A percentile compares a stretch with the other conserved stretches of the same genome.
Conservation (phyloP, 1,140 invertebrate species). For the Bombus breviceps region DNA sequence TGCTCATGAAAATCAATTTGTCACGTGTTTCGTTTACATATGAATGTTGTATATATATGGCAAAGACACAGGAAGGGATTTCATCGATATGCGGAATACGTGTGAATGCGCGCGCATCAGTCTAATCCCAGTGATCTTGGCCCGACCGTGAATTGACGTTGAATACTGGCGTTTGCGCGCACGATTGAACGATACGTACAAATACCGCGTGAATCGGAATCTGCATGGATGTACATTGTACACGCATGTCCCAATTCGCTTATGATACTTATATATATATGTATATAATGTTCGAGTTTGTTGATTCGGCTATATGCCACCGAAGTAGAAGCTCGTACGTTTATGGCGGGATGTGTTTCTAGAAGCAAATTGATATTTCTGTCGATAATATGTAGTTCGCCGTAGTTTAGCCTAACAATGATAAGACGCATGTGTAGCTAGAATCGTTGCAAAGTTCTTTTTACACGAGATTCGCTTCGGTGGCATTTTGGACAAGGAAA, state of each 20-base stretch:
- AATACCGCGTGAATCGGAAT: not conserved
- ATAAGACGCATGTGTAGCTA: not conserved
- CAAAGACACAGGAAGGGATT: not conserved
- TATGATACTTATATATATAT: too few relatives aligned
- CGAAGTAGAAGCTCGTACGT: not conserved
- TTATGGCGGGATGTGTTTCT: not conserved
- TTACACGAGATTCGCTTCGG: not conserved
- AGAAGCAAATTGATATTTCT: not conserved
- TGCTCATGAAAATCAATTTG: not conserved
- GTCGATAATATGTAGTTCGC: not conserved
- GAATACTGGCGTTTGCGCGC: not conserved
- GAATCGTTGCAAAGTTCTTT: not conserved
- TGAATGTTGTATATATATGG: too few relatives aligned
- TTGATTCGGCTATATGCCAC: not conserved
- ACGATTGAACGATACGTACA: not conserved
- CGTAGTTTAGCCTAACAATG: not conserved
- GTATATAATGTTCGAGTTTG: not conserved
- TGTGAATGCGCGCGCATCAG: not conserved
- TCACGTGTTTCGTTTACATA: not conserved
- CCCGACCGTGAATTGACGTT: conserved; percentile 26
- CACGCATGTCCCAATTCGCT: too few relatives aligned
- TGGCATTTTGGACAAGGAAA: not conserved
- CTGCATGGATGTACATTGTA: too few relatives aligned
- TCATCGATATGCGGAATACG: not conserved
- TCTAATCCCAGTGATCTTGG: conserved; percentile 17